Evolutionary conservation across 2,888 invertebrate genomes (phyloP), one percentile per base, ranked within the genome.

Genomic region (Euzophera pinguis): DNA sequence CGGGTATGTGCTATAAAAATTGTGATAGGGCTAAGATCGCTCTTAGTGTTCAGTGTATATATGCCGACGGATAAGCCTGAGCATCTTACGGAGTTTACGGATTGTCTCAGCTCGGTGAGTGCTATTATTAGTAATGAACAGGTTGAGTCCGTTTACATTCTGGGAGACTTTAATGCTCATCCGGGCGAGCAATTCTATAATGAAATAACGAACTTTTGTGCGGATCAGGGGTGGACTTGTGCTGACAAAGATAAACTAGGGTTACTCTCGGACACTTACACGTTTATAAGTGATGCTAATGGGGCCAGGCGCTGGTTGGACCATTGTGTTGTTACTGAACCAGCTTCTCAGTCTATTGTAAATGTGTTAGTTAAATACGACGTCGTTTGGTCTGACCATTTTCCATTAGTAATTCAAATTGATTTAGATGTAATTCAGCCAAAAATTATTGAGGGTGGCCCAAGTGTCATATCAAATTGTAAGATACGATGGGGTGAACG

Each of bases 1-100:
- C 57, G 65, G 13, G 29, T 29, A 7, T 29, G 29, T 29, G 29
- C 29, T 7, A 29, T 29, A 4, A 29, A 29, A 29, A 34, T 34
- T 8, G 34, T 10, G 4, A 8, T 34, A 10, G 34, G 10, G 10
- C 8, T 3, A 3, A 5, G 34, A 3, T 10, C 13, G 8, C 14
- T 39, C 14, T 13, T 39, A 8, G 14, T 39, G 14, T 16, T 42
- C 3, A 42, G 9, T 42, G 42, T 42, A 6, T 42, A 42, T 27
- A 42, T 42, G 42, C 42, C 42, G 4, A 6, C 7, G 4, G 29
- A 29, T 4, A 7, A 29, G 5, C 29, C 29, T 29, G 29, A 7
- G 5, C 4, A 29, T 7, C 29, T 6, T 4, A 6, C 29, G 7
- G 29, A 29, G 29, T 29, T 29, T 7, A 29, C 29, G 29, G 29